Evolutionary conservation across 2,797 vertebrate species (phyloP), one percentile per base, ranked within the genome.

Genomic region (Oreortyx pictus): DNA sequence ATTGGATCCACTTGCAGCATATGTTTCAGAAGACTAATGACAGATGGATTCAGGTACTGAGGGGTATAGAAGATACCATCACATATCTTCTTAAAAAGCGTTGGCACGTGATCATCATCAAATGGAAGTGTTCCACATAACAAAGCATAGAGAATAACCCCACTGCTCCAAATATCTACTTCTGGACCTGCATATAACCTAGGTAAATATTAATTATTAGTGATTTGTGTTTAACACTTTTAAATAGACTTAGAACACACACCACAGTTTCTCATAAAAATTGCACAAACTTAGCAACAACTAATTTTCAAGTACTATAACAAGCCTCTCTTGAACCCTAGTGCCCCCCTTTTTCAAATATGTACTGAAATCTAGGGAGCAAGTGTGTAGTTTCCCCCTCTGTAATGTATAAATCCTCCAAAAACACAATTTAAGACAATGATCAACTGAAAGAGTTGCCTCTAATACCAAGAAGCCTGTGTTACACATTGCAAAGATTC

Each of bases 81-180:
- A 70, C 99, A 99, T 97, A 99, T 99, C 98, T 99, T 99, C 98
- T 99, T 99, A 96, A 99, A 99, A 87, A 99, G 98, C 3, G 99
- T 99, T 98, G 99, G 99, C 98, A 99, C 99, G 0, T 99, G 99
- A 97, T 99, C 99, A 47, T 99, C 99, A 77, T 99, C 99, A 54
- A 99, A 99, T 9, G 99, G 99, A 89, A 99, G 98, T 0, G 99
- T 99, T 86, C 99, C 99, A 17, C 99, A 99, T 76, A 99, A 96
- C 92, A 99, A 97, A 60, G 99, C 99, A 31, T 99, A 99, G n/a
- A 99, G 98, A 95, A 99, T 99, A 94, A 99, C 99, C 1, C 99
- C 99, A 46, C 99, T 99, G 98, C 99, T 99, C 99, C 99, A 99
- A 96, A 99, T 99, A 86, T 99, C 99, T 78, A 99, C 99, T 97